Base-by-base conservation (phyloP, 2,888 invertebrate genomes). In the Lucinisca nassula region DNA sequence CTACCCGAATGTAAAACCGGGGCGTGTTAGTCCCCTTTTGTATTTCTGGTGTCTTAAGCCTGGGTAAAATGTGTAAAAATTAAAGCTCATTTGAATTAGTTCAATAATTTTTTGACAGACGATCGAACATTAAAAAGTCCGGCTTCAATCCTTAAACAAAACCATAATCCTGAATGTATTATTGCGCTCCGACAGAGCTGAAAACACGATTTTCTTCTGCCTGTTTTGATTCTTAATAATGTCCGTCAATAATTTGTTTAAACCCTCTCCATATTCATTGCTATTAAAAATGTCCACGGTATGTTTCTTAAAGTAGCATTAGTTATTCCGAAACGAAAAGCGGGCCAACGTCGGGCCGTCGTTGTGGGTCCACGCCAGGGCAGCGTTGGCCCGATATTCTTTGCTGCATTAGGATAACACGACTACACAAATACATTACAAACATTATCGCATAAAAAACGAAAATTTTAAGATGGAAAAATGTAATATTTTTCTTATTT, bases 121-220 rank as follows among this genome's bases (percentile, higher is more conserved):
- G 79, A 79, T 75, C 84, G 75, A 79, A 84, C 84, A 79, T 67
- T 67, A 67, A 67, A 35, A 67, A 67, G 67, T 67, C 67, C 67
- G 35, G 30, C 72, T 79, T 84, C 79, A 80, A 77, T 51, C 30
- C 76, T 67, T 70, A 74, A 82, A 82, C 82, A 85, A 80, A 85
- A 58, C 70, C 27, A 49, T 82, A 85, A 82, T 82, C 85, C 79
- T 61, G 32, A 82, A 78, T 61, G 32, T 79, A 78, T 85, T 82
- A 82, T 79, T 55, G 74, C 78, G 79, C 78, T 80, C 72, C 61
- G 37, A 6, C 77, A 40, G 75, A 79, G 82, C 75, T 37, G 78
- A 82, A 82, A 85, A 85, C 82, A 40, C 82, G 85, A 85, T 82
- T 82, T 82, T 82, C 79, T 40, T 51, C 35, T 75, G 37, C 61